A percentile compares a stretch with the other conserved stretches of the same genome.
These are phyloP conservation scores for Agriopis marginaria DNA, from an alignment of 2,888 invertebrate genomes.

Conservation along the genomic window DNA sequence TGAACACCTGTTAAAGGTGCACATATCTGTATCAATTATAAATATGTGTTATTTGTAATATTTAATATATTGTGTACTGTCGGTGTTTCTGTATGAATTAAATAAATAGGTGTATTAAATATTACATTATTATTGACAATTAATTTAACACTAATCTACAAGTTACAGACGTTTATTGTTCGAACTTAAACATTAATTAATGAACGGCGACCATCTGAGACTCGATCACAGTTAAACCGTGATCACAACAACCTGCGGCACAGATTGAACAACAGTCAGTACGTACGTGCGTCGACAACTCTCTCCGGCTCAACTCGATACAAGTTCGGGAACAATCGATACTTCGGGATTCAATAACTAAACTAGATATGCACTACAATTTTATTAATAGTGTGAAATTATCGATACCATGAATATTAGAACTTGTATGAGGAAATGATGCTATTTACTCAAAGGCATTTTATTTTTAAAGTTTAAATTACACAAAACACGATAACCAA, in stretches of 20 bases:
- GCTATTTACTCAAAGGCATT: background rate
- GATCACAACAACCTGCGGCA: conserved; percentile 27
- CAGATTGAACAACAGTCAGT: background rate
- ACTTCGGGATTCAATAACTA: conserved; percentile 40
- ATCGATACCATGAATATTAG: background rate
- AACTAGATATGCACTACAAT: conserved; percentile 5
- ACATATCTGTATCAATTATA: no score
- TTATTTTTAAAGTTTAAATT: background rate
- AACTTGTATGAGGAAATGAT: background rate
- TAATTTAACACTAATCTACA: no score
- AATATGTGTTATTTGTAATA: no score
- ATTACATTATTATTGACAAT: no score
- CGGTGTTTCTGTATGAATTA: no score
- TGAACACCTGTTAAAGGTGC: no score
- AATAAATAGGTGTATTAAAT: no score
- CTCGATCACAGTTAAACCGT: conserved; percentile 43
- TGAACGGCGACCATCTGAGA: conserved; percentile 30
- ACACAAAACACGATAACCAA: background rate
- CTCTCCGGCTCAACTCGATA: conserved; percentile 34
- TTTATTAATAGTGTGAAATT: background rate
- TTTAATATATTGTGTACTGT: no score
- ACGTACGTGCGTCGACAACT: background rate
- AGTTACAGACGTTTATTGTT: no score
- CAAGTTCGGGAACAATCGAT: conserved; percentile 39
- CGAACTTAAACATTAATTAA: conserved; percentile 37